Conservation (phyloP, 2,888 invertebrate genomes). For the Perizoma affinitatum region DNA sequence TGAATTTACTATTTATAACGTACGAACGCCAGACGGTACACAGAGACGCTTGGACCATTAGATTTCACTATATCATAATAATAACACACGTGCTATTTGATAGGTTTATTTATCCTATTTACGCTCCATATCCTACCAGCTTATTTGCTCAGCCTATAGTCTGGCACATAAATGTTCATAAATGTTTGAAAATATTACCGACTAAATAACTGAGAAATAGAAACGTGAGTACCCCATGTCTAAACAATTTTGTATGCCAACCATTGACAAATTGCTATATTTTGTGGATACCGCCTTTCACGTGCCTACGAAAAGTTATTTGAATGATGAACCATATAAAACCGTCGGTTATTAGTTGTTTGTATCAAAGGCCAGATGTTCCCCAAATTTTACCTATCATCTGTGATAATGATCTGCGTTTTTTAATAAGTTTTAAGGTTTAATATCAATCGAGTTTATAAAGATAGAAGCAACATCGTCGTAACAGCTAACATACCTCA, state of each 20-base stretch:
- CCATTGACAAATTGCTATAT: too few relatives aligned
- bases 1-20: neutral
- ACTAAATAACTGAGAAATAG: constrained; percentile 6
- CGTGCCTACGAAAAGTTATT: too few relatives aligned
- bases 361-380: too few relatives aligned
- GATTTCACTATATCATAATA: constrained; percentile 16
- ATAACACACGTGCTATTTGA: constrained; percentile 14
- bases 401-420: too few relatives aligned
- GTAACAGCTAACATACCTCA: constrained; percentile 79
- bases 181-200: constrained; percentile 7
- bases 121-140: constrained; percentile 7
- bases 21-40: neutral
- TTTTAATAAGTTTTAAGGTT: too few relatives aligned
- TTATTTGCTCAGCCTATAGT: constrained; percentile 18
- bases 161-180: constrained; percentile 2
- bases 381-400: too few relatives aligned
- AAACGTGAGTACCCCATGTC: neutral
- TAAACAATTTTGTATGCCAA: too few relatives aligned
- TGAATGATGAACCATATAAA: too few relatives aligned
- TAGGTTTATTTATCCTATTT: constrained; percentile 31
- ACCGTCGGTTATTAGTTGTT: too few relatives aligned
- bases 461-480: too few relatives aligned
- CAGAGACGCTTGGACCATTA: constrained; percentile 18
- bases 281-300: too few relatives aligned
- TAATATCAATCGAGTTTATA: too few relatives aligned